A percentile compares a stretch with the other conserved stretches of the same genome.
phyloP scores from a whole-genome alignment of 2,797 vertebrate species.

The Columba guinea region DNA sequence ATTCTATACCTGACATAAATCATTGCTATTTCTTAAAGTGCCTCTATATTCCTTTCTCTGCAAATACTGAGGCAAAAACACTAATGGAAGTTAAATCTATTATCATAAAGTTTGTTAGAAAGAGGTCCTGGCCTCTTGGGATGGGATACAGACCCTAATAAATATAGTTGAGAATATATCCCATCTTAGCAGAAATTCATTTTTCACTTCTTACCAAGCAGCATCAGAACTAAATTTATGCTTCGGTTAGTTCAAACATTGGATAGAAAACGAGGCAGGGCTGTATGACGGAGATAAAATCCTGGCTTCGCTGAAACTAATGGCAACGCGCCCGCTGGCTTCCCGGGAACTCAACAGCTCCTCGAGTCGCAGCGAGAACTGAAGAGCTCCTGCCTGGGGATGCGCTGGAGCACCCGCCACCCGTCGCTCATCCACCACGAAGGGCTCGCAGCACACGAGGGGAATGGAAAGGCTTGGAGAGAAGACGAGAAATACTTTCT shows the following conservation, averaged over 20 bases:
- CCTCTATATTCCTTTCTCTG: background rate
- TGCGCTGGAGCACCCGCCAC: background rate
- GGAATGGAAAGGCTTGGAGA: background rate
- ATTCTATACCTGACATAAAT: constrained; percentile 40
- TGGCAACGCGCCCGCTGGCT: constrained; percentile 13
- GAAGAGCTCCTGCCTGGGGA: background rate
- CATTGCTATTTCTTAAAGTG: background rate
- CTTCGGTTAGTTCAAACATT: constrained; percentile 41
- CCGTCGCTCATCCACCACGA: background rate
- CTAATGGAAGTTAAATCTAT: constrained; percentile 40
- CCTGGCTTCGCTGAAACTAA: constrained; percentile 1
- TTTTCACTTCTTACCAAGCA: constrained; percentile 16
- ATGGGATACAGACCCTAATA: constrained; percentile 13
- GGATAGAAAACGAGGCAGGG: constrained; percentile 21
- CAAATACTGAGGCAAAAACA: background rate
- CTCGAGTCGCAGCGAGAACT: background rate
- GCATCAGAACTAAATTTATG: constrained; percentile 42
- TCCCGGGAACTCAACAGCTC: constrained; percentile 6
- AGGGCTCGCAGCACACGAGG: rapidly evolving
- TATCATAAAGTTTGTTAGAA: constrained; percentile 44
- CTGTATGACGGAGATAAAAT: constrained; percentile 36
- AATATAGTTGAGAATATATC: constrained; percentile 2
- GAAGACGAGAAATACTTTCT: background rate
- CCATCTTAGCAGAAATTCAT: constrained; percentile 14
- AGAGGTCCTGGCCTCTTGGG: constrained; percentile 35